phyloP scores from a whole-genome alignment of 2,797 vertebrate genomes.

The Diceros bicornis region DNA sequence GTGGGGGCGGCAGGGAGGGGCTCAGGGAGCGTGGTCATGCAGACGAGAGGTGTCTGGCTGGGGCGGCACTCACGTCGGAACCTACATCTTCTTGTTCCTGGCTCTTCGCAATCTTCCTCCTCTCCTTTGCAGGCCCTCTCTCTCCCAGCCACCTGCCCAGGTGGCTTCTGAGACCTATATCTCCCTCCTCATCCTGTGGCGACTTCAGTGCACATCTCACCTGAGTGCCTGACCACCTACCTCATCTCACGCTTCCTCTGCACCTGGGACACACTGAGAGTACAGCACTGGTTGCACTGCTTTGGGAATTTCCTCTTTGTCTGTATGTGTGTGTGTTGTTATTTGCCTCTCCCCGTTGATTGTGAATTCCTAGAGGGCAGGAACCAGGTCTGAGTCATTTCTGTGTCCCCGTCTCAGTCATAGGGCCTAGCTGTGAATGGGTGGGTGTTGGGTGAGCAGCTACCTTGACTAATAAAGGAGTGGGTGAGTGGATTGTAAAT shows the following conservation, averaged over 20 bases:
- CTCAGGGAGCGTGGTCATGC: background rate
- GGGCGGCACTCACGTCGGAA: rapidly evolving
- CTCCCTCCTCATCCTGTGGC: too few relatives aligned
- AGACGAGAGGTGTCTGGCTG: background rate
- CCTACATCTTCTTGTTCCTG: background rate
- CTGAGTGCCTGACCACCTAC: background rate
- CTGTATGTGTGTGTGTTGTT: background rate
- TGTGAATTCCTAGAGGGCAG: background rate
- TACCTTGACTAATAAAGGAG: background rate
- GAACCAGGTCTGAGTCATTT: background rate
- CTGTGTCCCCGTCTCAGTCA: background rate
- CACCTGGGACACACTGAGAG: background rate
- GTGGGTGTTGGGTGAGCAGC: background rate
- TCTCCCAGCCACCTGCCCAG: background rate
- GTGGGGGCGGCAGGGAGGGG: background rate
- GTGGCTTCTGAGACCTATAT: background rate
- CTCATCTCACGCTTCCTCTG: background rate
- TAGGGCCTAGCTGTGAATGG: background rate
- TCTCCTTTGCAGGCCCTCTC: background rate
- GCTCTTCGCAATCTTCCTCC: background rate
- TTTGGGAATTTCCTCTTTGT: background rate
- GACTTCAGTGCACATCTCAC: background rate
- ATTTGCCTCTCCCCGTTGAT: background rate
- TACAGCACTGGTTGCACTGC: background rate
- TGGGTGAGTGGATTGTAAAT: background rate